Conservation (phyloP, 2,888 invertebrate species). For the Drosophila anomalata region DNA sequence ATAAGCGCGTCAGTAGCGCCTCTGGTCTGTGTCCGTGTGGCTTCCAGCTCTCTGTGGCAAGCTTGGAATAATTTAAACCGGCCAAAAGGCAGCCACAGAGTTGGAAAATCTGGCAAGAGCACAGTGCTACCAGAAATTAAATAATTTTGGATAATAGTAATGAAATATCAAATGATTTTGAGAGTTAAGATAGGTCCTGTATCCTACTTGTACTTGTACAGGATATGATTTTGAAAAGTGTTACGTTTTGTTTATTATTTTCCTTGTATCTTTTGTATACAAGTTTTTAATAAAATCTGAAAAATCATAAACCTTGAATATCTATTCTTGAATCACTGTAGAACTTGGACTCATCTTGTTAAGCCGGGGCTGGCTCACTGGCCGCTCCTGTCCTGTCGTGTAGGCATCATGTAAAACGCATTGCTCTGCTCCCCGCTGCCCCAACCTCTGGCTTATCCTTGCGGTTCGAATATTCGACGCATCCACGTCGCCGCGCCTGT, state of each 20-base stretch:
- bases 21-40: slow-evolving; percentile 58
- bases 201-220: too few species aligned
- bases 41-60: slow-evolving; percentile 54
- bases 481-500: slow-evolving; percentile 67
- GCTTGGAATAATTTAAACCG: slow-evolving; percentile 73
- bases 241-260: too few species aligned
- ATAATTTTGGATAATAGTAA: background rate
- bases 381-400: slow-evolving; percentile 75
- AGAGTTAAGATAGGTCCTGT: too few species aligned
- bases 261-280: too few species aligned
- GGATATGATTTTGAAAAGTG: too few species aligned
- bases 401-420: slow-evolving; percentile 76
- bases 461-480: slow-evolving; percentile 35
- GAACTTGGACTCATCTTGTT: slow-evolving; percentile 65
- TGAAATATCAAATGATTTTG: too few species aligned
- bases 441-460: slow-evolving; percentile 11
- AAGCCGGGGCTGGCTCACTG: slow-evolving; percentile 40
- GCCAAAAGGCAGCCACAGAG: slow-evolving; percentile 39
- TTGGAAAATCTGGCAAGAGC: slow-evolving; percentile 24
- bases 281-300: too few species aligned
- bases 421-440: slow-evolving; percentile 32
- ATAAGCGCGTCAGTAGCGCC: slow-evolving; percentile 79
- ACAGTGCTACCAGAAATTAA: slow-evolving; percentile 23
- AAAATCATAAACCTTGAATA: background rate
- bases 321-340: slow-evolving; percentile 15